These are phyloP conservation scores for Sarcophaga rosellei DNA, from an alignment of 2,888 invertebrate species.

Conservation along the genomic window DNA sequence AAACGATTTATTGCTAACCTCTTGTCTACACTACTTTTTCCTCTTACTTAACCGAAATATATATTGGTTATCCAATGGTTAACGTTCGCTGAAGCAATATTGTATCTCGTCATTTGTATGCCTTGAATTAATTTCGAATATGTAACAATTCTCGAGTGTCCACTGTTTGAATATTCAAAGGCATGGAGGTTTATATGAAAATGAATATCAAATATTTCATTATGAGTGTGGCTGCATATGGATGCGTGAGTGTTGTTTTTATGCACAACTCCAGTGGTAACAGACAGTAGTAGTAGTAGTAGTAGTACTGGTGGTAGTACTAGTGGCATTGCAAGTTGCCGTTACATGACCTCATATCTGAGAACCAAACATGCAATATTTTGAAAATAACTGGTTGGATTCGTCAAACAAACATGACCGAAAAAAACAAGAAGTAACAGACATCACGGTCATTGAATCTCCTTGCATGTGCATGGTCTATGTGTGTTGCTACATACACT, in stretches of 20 bases:
- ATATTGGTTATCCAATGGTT: too few relatives aligned
- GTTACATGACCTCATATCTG: slow-evolving; percentile 62
- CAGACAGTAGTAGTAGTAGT: neutral
- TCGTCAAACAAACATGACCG: slow-evolving; percentile 27
- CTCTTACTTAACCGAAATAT: too few relatives aligned
- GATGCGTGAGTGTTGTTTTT: neutral
- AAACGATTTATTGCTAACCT: too few relatives aligned
- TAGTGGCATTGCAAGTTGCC: slow-evolving; percentile 19
- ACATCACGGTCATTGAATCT: slow-evolving; percentile 22
- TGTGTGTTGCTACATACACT: slow-evolving; percentile 4
- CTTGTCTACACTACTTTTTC: too few relatives aligned
- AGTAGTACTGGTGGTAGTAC: neutral
- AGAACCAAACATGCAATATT: slow-evolving; percentile 12
- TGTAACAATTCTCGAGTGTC: neutral
- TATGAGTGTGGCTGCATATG: neutral
- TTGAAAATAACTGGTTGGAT: slow-evolving; percentile 41
- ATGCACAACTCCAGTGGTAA: slow-evolving; percentile 7
- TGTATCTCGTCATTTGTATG: too few relatives aligned
- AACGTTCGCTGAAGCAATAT: too few relatives aligned
- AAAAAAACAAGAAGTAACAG: neutral
- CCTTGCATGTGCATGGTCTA: neutral
- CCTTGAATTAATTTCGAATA: neutral
- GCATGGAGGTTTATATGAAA: neutral
- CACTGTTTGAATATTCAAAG: neutral
- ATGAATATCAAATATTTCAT: neutral